Evolutionary conservation across 2,113 vertebrate species (phyloP), one percentile per base, ranked within the genome.

Genomic region (Solenodon paradoxus): DNA sequence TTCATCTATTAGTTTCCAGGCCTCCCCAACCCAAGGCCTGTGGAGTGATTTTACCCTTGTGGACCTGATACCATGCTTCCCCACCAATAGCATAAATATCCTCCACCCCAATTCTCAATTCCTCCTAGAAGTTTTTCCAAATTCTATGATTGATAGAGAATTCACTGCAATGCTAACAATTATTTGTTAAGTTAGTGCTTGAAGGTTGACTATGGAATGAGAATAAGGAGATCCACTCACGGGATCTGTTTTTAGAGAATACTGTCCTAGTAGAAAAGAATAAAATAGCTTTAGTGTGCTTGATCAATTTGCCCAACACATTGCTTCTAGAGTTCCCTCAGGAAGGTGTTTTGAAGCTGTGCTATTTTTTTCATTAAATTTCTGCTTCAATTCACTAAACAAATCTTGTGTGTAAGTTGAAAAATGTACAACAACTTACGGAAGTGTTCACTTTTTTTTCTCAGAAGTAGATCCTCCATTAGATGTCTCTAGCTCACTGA

Each of bases 291-390:
- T 57, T 16, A 59, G 30, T 49, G 17, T n/a, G 2, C 57, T 77
- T 84, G n/a, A 57, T 87, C 30, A 32, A n/a, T 64, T 64, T 86
- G 30, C 19, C 32, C 81, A 90, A 82, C 10, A 77, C 17, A 38
- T 55, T 42, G 15, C 42, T 77, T 45, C 47, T 7, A 87, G 42
- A 91, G 42, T 88, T 16, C 3, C 63, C 64, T 74, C 35, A 72
- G 75, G 28, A 68, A 92, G 7, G 3, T 81, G 11, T 89, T 71
- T 74, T 59, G 30, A 90, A 66, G 7, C 30, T 45, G 5, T 88
- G 55, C 74, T 92, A 75, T 81, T 61, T 71, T 61, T 86, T 96
- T 82, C 30, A 68, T 84, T 93, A 68, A 97, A 77, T 78, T 72
- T 63, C 28, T 83, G 6, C 47, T 90, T 47, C 19, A 7, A 57